Evolutionary conservation across 2,113 vertebrate genomes (phyloP).

Genomic region (Falcunculus frontatus): DNA sequence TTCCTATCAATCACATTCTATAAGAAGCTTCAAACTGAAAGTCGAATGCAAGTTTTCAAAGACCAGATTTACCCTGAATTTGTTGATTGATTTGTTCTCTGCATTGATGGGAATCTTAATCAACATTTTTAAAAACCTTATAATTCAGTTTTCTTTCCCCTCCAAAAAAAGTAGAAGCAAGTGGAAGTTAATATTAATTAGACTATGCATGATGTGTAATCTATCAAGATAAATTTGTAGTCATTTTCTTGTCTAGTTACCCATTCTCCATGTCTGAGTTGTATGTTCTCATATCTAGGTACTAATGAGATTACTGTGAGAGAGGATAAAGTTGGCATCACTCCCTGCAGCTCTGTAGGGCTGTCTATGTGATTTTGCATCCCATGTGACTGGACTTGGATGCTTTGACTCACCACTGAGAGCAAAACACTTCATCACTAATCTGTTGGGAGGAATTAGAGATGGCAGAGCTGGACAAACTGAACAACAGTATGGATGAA

Average conservation of each 20-base stretch:
- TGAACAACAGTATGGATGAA: neutral
- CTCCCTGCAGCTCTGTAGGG: neutral
- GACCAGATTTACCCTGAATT: neutral
- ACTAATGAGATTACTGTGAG: neutral
- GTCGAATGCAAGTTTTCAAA: neutral
- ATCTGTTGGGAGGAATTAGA: neutral
- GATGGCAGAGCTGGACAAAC: neutral
- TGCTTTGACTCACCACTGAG: neutral
- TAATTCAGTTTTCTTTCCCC: neutral
- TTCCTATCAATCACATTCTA: neutral
- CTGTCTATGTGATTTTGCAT: neutral
- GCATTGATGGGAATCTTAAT: neutral
- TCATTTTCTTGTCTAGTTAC: neutral
- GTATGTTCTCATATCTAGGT: neutral
- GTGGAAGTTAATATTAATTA: neutral
- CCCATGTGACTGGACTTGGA: neutral
- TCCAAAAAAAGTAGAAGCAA: neutral
- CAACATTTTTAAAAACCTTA: neutral
- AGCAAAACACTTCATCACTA: neutral
- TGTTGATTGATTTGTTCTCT: neutral
- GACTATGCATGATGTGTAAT: neutral
- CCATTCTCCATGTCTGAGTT: neutral
- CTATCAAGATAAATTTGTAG: neutral
- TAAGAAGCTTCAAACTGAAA: neutral
- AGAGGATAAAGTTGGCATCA: neutral